Evolutionary conservation across 2,797 vertebrate species (phyloP), one percentile per base, ranked within the genome.

Genomic region (Necrosyrtes monachus): DNA sequence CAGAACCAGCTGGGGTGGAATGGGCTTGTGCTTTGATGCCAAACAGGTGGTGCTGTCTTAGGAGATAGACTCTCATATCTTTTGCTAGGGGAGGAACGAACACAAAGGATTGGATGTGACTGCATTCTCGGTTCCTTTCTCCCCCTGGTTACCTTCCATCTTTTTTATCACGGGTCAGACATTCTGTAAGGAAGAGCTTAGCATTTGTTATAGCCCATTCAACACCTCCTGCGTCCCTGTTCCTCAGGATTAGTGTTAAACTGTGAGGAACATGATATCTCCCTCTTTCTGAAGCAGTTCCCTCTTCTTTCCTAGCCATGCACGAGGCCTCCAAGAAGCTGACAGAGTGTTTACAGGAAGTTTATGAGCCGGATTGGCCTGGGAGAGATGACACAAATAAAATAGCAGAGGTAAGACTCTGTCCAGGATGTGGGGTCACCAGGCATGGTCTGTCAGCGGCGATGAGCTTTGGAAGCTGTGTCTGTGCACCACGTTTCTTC

Each of bases 281-380:
- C n/a, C 27, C 33, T 31, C 30, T 51, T 76, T 82, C 45, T 92
- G 28, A 96, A 56, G 23, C 64, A 78, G 43, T 76, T 87, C 23
- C n/a, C 14, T 96, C 60, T 96, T 97, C 74, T 83, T 93, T 89
- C 70, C 72, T 97, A 99, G 99, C 99, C 45, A 99, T 99, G 99
- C 99, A 99, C 0, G 99, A 99, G 96, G 99, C 99, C 79, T 99
- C 99, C 94, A 99, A 99, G 97, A 99, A 98, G 92, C 92, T 99
- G 92, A 99, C 99, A 4, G 98, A 99, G 18, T 99, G 99, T 97
- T 97, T 99, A 96, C 99, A 98, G 88, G 99, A 99, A 95, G 99
- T 99, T 97, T 99, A 99, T 54, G 99, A 99, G 92, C 98, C 98
- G 0, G 99, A 99, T 1, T 99, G 99, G 99, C 98, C 99, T 2